A percentile compares a stretch with the other conserved stretches of the same genome.
Conservation (phyloP, 2,888 invertebrate genomes). For the Deilephila elpenor region DNA sequence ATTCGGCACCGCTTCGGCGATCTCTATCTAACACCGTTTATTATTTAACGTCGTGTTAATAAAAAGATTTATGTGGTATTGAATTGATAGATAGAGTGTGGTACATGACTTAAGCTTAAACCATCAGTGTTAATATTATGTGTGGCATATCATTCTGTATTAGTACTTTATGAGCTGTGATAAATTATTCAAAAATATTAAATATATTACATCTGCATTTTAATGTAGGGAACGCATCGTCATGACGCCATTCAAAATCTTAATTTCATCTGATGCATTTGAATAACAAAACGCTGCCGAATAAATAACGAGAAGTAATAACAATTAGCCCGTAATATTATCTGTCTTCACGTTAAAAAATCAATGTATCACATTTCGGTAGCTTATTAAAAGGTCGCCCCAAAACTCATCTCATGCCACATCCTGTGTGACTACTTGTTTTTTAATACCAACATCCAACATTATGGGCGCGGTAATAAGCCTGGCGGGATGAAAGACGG, state of each 20-base stretch:
- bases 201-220: too few species aligned
- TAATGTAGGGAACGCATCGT: too few species aligned
- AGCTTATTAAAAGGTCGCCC: constrained; percentile 63
- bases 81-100: constrained; percentile 6
- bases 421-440: constrained; percentile 53
- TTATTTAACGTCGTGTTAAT: constrained; percentile 36
- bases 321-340: constrained; percentile 10
- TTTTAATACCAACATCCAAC: constrained; percentile 54
- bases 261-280: too few species aligned
- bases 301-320: not conserved
- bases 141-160: not conserved
- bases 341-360: constrained; percentile 39
- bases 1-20: constrained; percentile 38
- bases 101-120: not conserved
- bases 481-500: constrained; percentile 75
- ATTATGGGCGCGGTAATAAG: constrained; percentile 57
- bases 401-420: constrained; percentile 52
- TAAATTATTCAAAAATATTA: constrained; percentile 3
- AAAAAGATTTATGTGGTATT: constrained; percentile 15
- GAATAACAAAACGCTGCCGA: not conserved
- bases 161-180: not conserved
- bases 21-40: constrained; percentile 47
- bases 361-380: constrained; percentile 69
- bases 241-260: too few species aligned
- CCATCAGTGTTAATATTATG: not conserved